Evolutionary conservation across 1,140 invertebrate species (phyloP).

Genomic region (Neotoxoptera formosana): DNA sequence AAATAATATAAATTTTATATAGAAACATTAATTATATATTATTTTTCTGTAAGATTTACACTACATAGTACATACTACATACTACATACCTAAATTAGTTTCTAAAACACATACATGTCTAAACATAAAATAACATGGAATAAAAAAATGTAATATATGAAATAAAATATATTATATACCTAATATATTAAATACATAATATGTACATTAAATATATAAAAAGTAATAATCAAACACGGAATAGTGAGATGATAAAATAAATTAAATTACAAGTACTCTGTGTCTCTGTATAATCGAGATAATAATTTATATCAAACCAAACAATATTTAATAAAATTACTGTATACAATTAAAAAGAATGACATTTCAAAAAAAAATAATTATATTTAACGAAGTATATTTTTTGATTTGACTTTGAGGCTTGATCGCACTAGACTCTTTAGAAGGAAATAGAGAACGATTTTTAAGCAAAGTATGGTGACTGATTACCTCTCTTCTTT

Average conservation of each 20-base stretch:
- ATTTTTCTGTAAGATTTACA: background rate
- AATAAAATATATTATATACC: too few relatives aligned
- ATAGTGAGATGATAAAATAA: too few relatives aligned
- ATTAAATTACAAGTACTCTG: too few relatives aligned
- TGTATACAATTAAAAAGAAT: background rate
- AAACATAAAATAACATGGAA: background rate
- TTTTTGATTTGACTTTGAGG: background rate
- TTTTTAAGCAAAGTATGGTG: background rate
- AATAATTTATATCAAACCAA: background rate
- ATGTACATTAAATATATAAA: too few relatives aligned
- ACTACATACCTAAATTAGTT: background rate
- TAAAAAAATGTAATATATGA: background rate
- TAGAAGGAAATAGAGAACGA: background rate
- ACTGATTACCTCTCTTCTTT: background rate
- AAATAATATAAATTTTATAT: background rate
- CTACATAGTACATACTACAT: too few relatives aligned
- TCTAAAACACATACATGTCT: background rate
- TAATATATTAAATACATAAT: too few relatives aligned
- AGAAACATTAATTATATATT: background rate
- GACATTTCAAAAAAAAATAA: background rate
- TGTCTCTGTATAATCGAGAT: background rate
- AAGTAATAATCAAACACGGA: too few relatives aligned
- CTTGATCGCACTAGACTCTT: too few relatives aligned
- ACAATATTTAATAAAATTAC: background rate
- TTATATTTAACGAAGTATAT: background rate